phyloP scores from a whole-genome alignment of 2,888 invertebrate species.

The Plusia festucae region DNA sequence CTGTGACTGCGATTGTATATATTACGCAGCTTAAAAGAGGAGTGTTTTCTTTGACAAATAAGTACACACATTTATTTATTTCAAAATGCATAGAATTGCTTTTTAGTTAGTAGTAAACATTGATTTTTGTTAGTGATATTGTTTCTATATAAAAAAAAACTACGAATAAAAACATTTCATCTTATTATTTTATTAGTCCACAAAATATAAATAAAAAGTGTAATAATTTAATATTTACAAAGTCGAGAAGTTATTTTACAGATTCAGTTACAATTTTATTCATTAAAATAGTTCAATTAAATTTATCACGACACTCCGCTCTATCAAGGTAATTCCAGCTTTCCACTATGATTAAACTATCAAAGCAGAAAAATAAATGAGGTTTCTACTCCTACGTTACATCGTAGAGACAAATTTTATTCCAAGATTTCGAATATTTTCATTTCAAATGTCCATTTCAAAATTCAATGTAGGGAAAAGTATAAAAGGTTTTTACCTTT shows the following conservation, averaged over 20 bases:
- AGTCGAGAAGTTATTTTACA: background rate
- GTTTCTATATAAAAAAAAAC: no score
- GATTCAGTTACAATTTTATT: background rate
- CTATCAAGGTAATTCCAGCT: conserved; percentile 22
- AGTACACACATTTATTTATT: background rate
- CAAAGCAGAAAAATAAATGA: conserved; percentile 51
- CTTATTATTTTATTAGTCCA: background rate
- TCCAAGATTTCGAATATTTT: conserved; percentile 49
- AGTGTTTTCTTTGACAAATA: background rate
- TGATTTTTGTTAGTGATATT: no score
- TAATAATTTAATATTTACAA: background rate
- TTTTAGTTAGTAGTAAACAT: no score
- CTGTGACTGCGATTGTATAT: conserved; percentile 41
- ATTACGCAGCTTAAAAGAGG: conserved; percentile 14
- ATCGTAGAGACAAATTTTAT: conserved; percentile 49
- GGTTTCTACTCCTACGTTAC: conserved; percentile 46
- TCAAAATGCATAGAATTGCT: no score
- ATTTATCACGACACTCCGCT: conserved; percentile 6
- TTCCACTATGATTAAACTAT: conserved; percentile 45
- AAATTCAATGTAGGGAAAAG: background rate
- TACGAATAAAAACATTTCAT: no score
- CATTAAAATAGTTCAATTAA: conserved; percentile 28
- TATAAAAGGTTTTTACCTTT: background rate
- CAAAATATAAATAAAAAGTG: background rate
- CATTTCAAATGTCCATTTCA: conserved; percentile 36